A percentile compares a stretch with the other conserved stretches of the same genome.
Evolutionary conservation across 2,888 invertebrate genomes (phyloP).

Genomic region (Sericinus montela): DNA sequence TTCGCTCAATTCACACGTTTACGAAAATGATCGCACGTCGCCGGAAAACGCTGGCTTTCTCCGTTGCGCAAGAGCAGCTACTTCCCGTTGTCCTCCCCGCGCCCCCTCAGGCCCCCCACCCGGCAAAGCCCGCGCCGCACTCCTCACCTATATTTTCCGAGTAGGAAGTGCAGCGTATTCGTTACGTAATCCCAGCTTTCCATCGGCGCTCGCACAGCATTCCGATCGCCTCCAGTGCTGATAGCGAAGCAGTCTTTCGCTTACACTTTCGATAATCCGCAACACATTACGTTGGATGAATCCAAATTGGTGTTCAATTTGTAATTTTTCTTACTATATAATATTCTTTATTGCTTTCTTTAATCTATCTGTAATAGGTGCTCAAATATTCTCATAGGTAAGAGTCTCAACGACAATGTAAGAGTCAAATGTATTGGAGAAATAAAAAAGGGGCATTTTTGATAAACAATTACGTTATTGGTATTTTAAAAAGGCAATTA

Average conservation of each 20-base stretch:
- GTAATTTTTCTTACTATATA: not conserved
- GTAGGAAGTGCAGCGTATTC: conserved; percentile 51
- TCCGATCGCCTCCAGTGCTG: conserved; percentile 30
- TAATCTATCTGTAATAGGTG: no score
- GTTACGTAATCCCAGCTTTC: conserved; percentile 61
- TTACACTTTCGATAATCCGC: conserved; percentile 16
- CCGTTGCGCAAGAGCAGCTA: conserved; percentile 66
- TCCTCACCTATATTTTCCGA: conserved; percentile 71
- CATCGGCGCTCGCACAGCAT: conserved; percentile 42
- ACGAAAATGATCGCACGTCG: conserved; percentile 73
- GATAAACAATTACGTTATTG: no score
- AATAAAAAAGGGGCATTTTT: no score
- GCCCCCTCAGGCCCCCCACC: conserved; percentile 22
- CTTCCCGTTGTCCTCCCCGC: conserved; percentile 51
- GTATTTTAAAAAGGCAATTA: no score
- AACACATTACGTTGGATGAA: conserved; percentile 3
- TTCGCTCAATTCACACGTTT: conserved; percentile 76
- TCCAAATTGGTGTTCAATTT: conserved; percentile 1
- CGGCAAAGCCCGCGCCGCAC: conserved; percentile 34
- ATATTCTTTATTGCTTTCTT: not conserved
- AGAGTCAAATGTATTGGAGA: no score
- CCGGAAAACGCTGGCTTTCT: conserved; percentile 72
- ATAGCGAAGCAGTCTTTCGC: conserved; percentile 13
- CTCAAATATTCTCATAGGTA: no score
- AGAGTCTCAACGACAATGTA: no score